A percentile compares a stretch with the other conserved stretches of the same genome.
phyloP scores from a whole-genome alignment of 2,113 vertebrate species.

The Gopherus evgoodei region DNA sequence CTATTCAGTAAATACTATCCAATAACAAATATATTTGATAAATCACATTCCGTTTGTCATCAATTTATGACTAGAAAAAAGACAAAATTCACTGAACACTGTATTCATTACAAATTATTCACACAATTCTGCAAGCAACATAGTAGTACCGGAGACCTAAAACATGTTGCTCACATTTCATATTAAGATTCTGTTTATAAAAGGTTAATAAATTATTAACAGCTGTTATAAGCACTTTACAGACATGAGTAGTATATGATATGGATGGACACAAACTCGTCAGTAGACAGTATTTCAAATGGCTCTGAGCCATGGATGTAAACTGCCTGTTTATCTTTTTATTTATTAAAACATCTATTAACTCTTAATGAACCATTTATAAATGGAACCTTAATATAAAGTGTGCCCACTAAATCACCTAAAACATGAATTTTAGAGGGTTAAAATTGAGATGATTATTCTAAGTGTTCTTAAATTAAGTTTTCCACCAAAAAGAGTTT shows the following conservation, averaged over 20 bases:
- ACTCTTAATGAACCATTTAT: background rate
- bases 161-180: background rate
- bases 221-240: background rate
- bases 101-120: background rate
- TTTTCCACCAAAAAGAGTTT: background rate
- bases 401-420: background rate
- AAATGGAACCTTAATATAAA: background rate
- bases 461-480: background rate
- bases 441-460: background rate
- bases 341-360: background rate
- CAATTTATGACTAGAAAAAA: background rate
- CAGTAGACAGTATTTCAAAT: background rate
- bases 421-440: background rate
- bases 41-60: background rate
- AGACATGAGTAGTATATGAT: background rate
- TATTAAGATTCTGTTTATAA: background rate
- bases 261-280: background rate
- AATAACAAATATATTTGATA: background rate
- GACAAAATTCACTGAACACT: background rate
- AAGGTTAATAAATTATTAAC: background rate
- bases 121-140: background rate
- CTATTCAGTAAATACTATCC: background rate
- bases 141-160: background rate
- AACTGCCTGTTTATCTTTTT: background rate
- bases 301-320: accelerated